These are phyloP conservation scores for Deladenus siricidicola DNA, from an alignment of 2,888 invertebrate species.

Conservation along the genomic window DNA sequence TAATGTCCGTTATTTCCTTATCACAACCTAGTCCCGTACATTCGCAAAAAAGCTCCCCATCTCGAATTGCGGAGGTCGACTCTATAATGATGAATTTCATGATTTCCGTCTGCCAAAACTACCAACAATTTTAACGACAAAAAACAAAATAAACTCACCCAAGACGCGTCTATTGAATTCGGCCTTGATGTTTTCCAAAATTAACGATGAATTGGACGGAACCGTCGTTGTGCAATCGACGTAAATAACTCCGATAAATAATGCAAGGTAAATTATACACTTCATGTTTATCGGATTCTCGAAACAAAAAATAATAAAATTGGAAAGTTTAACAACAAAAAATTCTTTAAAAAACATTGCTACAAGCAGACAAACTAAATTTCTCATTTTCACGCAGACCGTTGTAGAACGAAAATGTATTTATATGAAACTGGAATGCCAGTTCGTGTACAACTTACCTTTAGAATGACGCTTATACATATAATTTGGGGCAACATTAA, in stretches of 20 bases:
- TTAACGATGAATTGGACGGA: background rate
- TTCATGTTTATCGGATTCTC: background rate
- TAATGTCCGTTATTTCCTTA: constrained; percentile 6
- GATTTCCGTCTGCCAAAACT: too few relatives aligned
- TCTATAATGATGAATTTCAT: background rate
- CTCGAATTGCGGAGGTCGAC: background rate
- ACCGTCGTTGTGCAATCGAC: background rate
- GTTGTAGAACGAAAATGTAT: too few relatives aligned
- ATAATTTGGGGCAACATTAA: too few relatives aligned
- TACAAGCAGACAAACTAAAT: too few relatives aligned
- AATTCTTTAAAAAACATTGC: too few relatives aligned
- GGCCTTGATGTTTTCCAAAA: background rate
- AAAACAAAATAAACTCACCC: background rate
- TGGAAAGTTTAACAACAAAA: too few relatives aligned
- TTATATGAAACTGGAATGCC: too few relatives aligned
- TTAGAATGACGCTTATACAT: too few relatives aligned
- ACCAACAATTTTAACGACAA: too few relatives aligned
- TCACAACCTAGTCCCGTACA: background rate
- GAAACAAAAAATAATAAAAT: background rate
- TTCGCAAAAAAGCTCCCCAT: constrained; percentile 2
- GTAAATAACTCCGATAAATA: background rate
- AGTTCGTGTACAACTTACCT: too few relatives aligned
- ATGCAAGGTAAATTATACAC: background rate
- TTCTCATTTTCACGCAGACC: too few relatives aligned
- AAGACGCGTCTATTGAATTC: background rate